A percentile compares a stretch with the other conserved stretches of the same genome.
These are phyloP conservation scores for Protaetia brevitarsis DNA, from an alignment of 1,140 invertebrate genomes.

Conservation along the genomic window DNA sequence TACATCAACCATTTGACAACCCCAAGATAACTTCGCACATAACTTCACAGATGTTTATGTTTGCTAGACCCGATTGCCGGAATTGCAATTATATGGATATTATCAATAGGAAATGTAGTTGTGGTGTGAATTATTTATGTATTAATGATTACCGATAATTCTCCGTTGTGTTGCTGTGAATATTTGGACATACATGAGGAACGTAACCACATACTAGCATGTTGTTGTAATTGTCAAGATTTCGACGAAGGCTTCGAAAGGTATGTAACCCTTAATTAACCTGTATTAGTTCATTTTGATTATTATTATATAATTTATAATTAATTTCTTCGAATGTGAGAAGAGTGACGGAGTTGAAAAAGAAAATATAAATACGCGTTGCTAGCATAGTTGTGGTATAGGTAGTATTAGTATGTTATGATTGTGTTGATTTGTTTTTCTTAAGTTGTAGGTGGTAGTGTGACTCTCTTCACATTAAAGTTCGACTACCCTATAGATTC, in stretches of 20 bases:
- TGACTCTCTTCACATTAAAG: no score
- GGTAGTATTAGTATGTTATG: no score
- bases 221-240: slow-evolving; percentile 58
- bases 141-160: slow-evolving; percentile 18
- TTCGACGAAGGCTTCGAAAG: slow-evolving; percentile 53
- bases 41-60: no score
- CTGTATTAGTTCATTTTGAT: not conserved
- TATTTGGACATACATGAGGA: slow-evolving; percentile 52
- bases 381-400: not conserved
- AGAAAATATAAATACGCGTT: not conserved
- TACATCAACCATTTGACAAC: no score
- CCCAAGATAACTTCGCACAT: no score
- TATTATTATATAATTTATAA: not conserved
- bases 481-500: no score
- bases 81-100: no score
- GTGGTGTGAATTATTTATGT: no score
- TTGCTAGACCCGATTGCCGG: no score
- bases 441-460: no score
- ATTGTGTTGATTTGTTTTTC: no score
- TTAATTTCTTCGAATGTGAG: not conserved
- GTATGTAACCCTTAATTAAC: slow-evolving; percentile 35
- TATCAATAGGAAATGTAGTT: no score
- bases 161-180: slow-evolving; percentile 57
- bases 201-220: slow-evolving; percentile 55
- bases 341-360: not conserved